Evolutionary conservation across 2,113 vertebrate genomes (phyloP).

Genomic region (Coptodon rendalli): DNA sequence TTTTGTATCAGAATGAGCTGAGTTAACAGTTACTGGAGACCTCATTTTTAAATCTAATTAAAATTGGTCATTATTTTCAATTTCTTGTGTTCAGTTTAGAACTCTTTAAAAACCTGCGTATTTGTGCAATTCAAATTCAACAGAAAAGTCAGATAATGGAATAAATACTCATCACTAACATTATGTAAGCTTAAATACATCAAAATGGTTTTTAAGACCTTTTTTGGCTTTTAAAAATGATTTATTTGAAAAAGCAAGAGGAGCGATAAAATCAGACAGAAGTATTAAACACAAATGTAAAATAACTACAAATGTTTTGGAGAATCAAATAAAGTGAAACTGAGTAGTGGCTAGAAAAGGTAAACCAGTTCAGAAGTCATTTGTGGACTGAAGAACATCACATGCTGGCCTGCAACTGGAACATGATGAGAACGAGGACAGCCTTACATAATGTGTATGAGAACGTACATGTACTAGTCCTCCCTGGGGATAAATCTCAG

Average conservation of each 20-base stretch:
- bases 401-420: background rate
- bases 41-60: background rate
- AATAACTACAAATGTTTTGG: background rate
- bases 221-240: background rate
- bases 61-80: background rate
- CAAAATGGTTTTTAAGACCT: background rate
- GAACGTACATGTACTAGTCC: conserved; percentile 8
- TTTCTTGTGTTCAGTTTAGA: background rate
- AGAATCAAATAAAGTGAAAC: background rate
- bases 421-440: conserved; percentile 15
- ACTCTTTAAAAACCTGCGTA: background rate
- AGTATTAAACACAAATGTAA: background rate
- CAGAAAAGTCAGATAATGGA: background rate
- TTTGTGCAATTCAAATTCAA: background rate
- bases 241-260: background rate
- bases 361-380: background rate
- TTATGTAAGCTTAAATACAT: background rate
- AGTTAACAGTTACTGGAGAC: background rate
- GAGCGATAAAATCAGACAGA: background rate
- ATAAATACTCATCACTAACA: background rate
- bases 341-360: background rate
- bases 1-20: background rate
- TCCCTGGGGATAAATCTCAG: conserved; percentile 34
- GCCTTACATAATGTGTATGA: conserved; percentile 41
- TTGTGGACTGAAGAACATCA: background rate